phyloP scores from a whole-genome alignment of 2,888 invertebrate genomes.

The Eledone cirrhosa region DNA sequence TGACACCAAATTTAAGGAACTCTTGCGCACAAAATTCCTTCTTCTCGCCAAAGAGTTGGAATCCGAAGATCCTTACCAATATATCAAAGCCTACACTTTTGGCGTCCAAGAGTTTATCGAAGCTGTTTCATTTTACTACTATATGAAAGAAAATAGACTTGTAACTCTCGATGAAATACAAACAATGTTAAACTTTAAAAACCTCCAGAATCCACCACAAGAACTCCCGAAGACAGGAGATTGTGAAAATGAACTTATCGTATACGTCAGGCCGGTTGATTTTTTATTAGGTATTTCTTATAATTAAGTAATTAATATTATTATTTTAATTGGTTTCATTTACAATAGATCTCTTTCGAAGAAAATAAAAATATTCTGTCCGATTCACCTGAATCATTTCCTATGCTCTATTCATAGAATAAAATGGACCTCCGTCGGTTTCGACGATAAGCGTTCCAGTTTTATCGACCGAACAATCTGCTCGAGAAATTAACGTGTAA shows the following conservation, averaged over 20 bases:
- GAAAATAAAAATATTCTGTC: no score
- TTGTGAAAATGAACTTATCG: not conserved
- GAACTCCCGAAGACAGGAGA: not conserved
- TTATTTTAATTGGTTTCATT: no score
- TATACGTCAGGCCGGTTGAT: conserved; percentile 9
- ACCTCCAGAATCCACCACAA: not conserved
- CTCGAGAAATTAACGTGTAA: no score
- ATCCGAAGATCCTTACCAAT: conserved; percentile 77
- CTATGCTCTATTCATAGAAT: no score
- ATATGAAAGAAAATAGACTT: conserved; percentile 73
- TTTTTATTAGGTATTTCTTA: conserved; percentile 10
- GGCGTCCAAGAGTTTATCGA: conserved; percentile 84
- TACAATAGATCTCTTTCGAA: no score
- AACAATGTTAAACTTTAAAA: conserved; percentile 44
- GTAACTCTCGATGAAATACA: conserved; percentile 72
- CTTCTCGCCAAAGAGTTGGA: conserved; percentile 80
- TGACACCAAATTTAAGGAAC: conserved; percentile 74
- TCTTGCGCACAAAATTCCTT: conserved; percentile 73
- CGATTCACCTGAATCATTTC: no score
- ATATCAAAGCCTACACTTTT: conserved; percentile 74
- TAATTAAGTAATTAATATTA: no score
- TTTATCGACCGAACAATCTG: no score
- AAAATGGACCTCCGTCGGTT: no score
- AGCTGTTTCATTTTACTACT: conserved; percentile 81
- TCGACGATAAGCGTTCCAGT: no score